Evolutionary conservation across 2,888 invertebrate genomes (phyloP).

Genomic region (Acronicta psi): DNA sequence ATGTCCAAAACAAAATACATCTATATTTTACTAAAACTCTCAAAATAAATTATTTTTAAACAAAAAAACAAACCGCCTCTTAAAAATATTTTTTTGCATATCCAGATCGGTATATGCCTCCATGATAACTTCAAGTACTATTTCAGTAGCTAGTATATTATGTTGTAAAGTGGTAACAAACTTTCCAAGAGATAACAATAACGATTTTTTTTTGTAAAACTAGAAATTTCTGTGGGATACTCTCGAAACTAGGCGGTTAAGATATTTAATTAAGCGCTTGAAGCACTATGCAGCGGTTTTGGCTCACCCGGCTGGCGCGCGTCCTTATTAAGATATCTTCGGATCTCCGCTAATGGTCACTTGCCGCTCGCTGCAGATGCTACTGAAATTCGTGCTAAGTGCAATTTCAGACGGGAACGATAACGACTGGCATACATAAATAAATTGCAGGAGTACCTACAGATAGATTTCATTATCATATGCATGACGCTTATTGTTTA

Average conservation of each 20-base stretch:
- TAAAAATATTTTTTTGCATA: too few species aligned
- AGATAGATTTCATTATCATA: slow-evolving; percentile 20
- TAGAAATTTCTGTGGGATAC: slow-evolving; percentile 11
- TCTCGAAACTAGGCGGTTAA: slow-evolving; percentile 5
- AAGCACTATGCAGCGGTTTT: slow-evolving; percentile 16
- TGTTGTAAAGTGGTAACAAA: too few species aligned
- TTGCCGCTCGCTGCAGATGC: slow-evolving; percentile 46
- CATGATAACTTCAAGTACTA: too few species aligned
- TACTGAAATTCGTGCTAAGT: slow-evolving; percentile 29
- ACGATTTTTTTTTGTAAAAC: slow-evolving; percentile 2
- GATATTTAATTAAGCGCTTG: slow-evolving; percentile 44
- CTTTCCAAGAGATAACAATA: too few species aligned
- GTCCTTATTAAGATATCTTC: slow-evolving; percentile 54
- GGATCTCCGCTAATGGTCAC: slow-evolving; percentile 50
- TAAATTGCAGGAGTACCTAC: slow-evolving; percentile 32
- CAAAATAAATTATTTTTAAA: too few species aligned
- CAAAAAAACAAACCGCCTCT: too few species aligned
- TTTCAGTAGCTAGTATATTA: too few species aligned
- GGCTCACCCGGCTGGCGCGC: slow-evolving; percentile 24
- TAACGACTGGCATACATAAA: slow-evolving; percentile 54
- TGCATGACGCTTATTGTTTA: slow-evolving; percentile 19
- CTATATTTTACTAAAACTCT: too few species aligned
- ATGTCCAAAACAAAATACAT: too few species aligned
- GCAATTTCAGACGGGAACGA: slow-evolving; percentile 35
- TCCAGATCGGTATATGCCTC: too few species aligned